These are phyloP conservation scores for Hippocampus kuda DNA, from an alignment of 2,797 vertebrate species.

Conservation along the genomic window DNA sequence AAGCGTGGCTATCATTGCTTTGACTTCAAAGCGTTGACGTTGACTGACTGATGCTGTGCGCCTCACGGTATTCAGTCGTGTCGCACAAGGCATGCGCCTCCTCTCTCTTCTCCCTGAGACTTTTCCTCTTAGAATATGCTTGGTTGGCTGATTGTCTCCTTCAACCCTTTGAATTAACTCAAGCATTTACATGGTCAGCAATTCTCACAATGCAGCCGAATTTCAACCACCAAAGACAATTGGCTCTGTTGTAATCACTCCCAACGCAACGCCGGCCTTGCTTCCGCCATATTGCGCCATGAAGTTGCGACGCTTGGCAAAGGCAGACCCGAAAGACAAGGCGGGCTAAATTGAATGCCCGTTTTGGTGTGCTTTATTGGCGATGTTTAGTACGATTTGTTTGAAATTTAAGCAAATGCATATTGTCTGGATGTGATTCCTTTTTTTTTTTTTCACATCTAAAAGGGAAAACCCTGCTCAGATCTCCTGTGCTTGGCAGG, in stretches of 20 bases:
- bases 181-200: constrained; percentile 53
- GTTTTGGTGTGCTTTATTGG: neutral
- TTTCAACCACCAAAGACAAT: no score
- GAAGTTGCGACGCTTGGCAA: neutral
- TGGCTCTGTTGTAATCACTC: neutral
- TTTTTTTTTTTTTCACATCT: neutral
- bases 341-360: neutral
- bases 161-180: constrained; percentile 25
- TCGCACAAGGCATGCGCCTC: constrained; percentile 56
- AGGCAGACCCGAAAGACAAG: neutral
- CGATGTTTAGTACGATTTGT: neutral
- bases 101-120: constrained; percentile 42
- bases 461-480: neutral
- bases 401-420: neutral
- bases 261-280: neutral
- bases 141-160: constrained; percentile 52
- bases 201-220: constrained; percentile 8
- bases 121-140: constrained; percentile 45
- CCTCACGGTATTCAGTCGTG: constrained; percentile 44
- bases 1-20: constrained; percentile 18
- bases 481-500: constrained; percentile 6
- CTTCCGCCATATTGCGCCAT: neutral
- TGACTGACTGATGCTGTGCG: constrained; percentile 46
- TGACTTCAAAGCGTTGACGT: constrained; percentile 22
- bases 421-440: neutral